Evolutionary conservation across 2,888 invertebrate genomes (phyloP).

Genomic region (Melitaea athalia): DNA sequence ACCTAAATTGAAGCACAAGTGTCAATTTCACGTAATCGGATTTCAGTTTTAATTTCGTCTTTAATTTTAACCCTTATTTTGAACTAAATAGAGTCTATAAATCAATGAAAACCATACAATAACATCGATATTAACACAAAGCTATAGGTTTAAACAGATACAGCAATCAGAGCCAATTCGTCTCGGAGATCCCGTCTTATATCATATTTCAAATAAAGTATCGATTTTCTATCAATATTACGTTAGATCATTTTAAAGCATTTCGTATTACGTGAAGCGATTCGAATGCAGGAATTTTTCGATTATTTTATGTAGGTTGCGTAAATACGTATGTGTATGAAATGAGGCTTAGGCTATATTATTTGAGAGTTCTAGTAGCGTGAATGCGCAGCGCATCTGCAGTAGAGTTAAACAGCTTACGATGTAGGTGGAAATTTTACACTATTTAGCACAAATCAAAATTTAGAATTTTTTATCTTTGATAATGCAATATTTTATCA

Average conservation of each 20-base stretch:
- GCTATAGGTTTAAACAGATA: conserved; percentile 22
- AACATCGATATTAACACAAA: conserved; percentile 21
- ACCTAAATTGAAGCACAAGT: conserved; percentile 12
- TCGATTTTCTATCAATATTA: conserved; percentile 24
- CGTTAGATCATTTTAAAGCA: conserved; percentile 10
- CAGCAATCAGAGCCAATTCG: conserved; percentile 30
- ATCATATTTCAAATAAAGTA: conserved; percentile 24
- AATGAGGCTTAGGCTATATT: neutral
- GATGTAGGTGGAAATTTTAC: no score
- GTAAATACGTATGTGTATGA: neutral
- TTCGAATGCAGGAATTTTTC: neutral
- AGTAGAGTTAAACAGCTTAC: no score
- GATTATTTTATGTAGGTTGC: neutral
- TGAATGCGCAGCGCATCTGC: neutral
- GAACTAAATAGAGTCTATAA: conserved; percentile 4
- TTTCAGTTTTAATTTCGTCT: conserved; percentile 4
- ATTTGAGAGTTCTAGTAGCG: neutral
- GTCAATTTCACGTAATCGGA: conserved; percentile 16
- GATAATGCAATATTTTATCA: no score
- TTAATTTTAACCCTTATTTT: conserved; percentile 14
- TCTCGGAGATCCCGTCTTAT: conserved; percentile 22
- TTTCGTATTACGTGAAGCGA: conserved; percentile 23
- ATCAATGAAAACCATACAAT: conserved; percentile 2
- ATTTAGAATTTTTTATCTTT: no score
- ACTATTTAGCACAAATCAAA: no score